Conservation (phyloP, 2,888 invertebrate genomes). For the Cryptocephalus moraei region DNA sequence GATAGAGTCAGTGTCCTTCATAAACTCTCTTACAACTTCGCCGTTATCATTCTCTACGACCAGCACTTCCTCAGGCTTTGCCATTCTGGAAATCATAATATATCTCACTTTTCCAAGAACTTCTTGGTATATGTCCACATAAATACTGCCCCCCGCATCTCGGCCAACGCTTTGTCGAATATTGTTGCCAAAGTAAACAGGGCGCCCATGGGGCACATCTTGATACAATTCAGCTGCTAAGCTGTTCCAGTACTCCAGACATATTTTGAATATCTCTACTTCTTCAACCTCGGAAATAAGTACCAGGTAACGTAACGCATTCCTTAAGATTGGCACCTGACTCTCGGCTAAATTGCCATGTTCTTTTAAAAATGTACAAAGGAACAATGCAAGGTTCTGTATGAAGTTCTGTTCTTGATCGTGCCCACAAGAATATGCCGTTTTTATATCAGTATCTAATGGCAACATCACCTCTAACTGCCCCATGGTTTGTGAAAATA, state of each 20-base stretch:
- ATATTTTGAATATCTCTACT: conserved; percentile 99
- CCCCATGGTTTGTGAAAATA: conserved; percentile 87
- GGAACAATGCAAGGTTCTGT: conserved; percentile 93
- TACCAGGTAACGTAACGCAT: conserved; percentile 78
- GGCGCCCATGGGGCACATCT: conserved; percentile 26
- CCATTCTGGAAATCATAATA: conserved; percentile 99
- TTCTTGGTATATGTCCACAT: conserved; percentile 54
- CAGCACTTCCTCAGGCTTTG: conserved; percentile 98
- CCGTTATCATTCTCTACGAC: conserved; percentile 99
- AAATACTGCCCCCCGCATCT: conserved; percentile 6
- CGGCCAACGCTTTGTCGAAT: background rate
- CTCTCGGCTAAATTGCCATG: conserved; percentile 83
- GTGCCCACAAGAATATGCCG: conserved; percentile 85
- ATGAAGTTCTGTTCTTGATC: conserved; percentile 99
- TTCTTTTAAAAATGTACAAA: conserved; percentile 93
- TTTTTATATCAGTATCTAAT: conserved; percentile 80
- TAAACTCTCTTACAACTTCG: conserved; percentile 97
- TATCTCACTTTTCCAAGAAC: conserved; percentile 82
- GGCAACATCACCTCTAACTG: conserved; percentile 90
- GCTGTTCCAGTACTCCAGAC: conserved; percentile 97
- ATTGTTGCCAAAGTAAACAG: conserved; percentile 25
- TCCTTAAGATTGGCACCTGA: conserved; percentile 62
- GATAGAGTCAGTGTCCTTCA: conserved; percentile 99
- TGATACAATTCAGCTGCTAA: conserved; percentile 87
- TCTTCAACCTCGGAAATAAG: conserved; percentile 97